Base-by-base conservation (phyloP, 2,113 vertebrate genomes). In the Toxotes chatareus region DNA sequence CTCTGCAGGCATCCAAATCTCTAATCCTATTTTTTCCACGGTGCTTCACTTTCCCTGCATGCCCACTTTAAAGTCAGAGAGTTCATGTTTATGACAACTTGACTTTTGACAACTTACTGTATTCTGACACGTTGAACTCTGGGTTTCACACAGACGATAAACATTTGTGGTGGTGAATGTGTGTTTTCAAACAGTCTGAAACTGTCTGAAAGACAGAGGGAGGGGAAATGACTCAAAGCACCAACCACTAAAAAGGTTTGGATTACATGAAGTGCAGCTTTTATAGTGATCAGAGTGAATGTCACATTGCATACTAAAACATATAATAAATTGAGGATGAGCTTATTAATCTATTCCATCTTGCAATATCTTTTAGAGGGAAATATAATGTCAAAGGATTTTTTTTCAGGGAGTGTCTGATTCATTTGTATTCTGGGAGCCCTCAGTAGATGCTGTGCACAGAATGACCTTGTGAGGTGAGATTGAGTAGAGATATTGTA, bases 381-480 rank as follows among this genome's bases (percentile, higher is more conserved):
- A 12, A 69, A 27, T 23, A 8, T 53, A 72, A 78, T 69, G 27
- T n/a, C 47, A 80, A 69, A 75, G 17, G 66, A 27, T 27, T 27
- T 0, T 38, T 42, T 46, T 31, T 46, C 1, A n/a, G 53, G 61
- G 21, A 21, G 11, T 21, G 32, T 1, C 23, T 46, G 7, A 40
- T 74, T 82, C 32, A 75, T 87, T 87, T 62, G 44, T 42, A 75
- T 65, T 74, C 77, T 79, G 49, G 57, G 46, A n/a, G 79, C 2
- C 8, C 21, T 70, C 14, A 51, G 47, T 1, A 56, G 27, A 51
- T 55, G 47, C 51, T 14, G 53, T 46, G n/a, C 61, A 40, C 42
- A 67, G n/a, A 53, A 44, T 69, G 46, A 71, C 69, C 70, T 74
- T 79, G 66, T 66, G 56, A 59, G 67, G 13, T 73, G 31, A 64